A percentile compares a stretch with the other conserved stretches of the same genome.
phyloP scores from a whole-genome alignment of 2,888 invertebrate species.

The Chironomus tentans region DNA sequence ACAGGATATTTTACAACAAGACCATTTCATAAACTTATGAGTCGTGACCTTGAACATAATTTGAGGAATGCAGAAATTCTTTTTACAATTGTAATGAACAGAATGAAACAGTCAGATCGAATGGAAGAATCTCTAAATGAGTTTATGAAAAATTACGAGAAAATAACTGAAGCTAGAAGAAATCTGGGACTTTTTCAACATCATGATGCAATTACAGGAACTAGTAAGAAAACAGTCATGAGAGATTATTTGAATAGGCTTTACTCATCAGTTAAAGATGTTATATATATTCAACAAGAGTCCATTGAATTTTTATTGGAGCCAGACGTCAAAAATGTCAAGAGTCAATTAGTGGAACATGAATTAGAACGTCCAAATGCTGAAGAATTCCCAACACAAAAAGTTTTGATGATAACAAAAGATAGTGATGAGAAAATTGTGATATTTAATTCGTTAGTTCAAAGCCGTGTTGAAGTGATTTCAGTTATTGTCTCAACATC shows the following conservation, averaged over 20 bases:
- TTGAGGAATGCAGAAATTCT: constrained; percentile 70
- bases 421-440: constrained; percentile 53
- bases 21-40: constrained; percentile 73
- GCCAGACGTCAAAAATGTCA: constrained; percentile 33
- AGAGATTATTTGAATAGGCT: constrained; percentile 84
- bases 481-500: constrained; percentile 60
- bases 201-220: constrained; percentile 96
- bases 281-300: constrained; percentile 65
- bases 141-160: constrained; percentile 70
- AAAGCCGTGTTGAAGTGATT: constrained; percentile 67
- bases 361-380: constrained; percentile 70
- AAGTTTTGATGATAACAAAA: constrained; percentile 53
- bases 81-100: constrained; percentile 71
- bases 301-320: constrained; percentile 52
- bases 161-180: constrained; percentile 65
- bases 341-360: constrained; percentile 48
- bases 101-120: constrained; percentile 51
- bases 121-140: constrained; percentile 60
- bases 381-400: constrained; percentile 65
- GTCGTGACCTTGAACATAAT: constrained; percentile 74
- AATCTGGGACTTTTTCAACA: constrained; percentile 91
- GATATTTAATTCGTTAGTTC: constrained; percentile 75
- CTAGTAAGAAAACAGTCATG: constrained; percentile 86
- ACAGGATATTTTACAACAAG: constrained; percentile 92
- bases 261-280: constrained; percentile 72